Evolutionary conservation across 2,797 vertebrate genomes (phyloP).

Genomic region (Sebastes trivittatus): DNA sequence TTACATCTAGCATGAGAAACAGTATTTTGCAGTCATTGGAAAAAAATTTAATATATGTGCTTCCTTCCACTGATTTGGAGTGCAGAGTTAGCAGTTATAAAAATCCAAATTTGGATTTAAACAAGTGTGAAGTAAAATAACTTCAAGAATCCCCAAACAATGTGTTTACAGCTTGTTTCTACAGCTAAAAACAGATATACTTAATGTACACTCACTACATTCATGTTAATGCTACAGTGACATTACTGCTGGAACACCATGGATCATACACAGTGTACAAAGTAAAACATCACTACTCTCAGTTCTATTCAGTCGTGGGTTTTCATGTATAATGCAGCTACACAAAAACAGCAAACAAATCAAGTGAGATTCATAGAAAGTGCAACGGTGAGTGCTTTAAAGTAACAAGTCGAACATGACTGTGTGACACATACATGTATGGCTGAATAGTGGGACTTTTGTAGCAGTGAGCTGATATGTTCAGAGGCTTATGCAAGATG

Average conservation of each 20-base stretch:
- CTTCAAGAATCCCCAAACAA: no score
- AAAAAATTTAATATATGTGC: rapidly evolving
- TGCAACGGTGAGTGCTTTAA: background rate
- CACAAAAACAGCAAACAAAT: slow-evolving; percentile 2
- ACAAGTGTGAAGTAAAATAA: no score
- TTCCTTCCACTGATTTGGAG: no score
- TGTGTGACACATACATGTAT: slow-evolving; percentile 14
- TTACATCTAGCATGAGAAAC: no score
- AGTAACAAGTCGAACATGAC: slow-evolving; percentile 5
- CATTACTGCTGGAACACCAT: background rate
- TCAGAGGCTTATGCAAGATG: slow-evolving; percentile 65
- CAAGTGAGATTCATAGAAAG: background rate
- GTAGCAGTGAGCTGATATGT: slow-evolving; percentile 29
- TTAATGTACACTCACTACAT: background rate
- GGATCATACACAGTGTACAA: background rate
- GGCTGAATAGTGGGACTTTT: slow-evolving; percentile 14
- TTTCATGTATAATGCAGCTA: background rate
- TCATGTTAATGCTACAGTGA: background rate
- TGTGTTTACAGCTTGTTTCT: no score
- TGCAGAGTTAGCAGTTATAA: no score
- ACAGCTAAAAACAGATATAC: background rate
- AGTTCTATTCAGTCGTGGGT: background rate
- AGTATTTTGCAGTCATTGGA: no score
- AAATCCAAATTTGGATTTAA: no score
- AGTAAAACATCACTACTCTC: background rate